These are phyloP conservation scores for Prietella phreatophila DNA, from an alignment of 2,113 vertebrate species.

Conservation along the genomic window DNA sequence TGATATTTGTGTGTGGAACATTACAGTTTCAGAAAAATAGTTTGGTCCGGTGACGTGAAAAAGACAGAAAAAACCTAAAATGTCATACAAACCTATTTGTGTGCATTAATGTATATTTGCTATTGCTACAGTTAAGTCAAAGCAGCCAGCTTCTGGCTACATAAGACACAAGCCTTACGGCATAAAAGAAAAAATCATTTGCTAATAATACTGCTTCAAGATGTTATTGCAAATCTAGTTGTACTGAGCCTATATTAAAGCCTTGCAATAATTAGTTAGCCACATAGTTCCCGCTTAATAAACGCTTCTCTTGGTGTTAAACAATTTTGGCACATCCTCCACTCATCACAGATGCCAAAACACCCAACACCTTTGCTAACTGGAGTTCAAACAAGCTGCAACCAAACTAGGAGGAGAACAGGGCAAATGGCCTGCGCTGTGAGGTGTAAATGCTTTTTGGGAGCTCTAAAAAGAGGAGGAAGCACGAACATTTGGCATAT, in stretches of 20 bases:
- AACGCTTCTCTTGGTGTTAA: constrained; percentile 37
- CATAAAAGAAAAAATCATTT: not conserved
- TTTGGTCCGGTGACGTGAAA: not conserved
- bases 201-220: not conserved
- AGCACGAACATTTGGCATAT: constrained; percentile 54
- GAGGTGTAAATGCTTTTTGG: constrained; percentile 48
- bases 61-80: not conserved
- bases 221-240: not conserved
- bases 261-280: not conserved
- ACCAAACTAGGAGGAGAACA: constrained; percentile 13
- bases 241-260: not conserved
- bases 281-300: not conserved
- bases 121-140: not conserved
- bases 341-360: constrained; percentile 32
- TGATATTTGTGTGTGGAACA: constrained; percentile 6
- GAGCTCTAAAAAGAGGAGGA: constrained; percentile 40
- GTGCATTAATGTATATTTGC: not conserved
- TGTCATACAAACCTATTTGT: constrained; percentile 6
- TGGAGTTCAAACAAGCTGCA: constrained; percentile 17
- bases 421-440: constrained; percentile 45
- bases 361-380: constrained; percentile 43
- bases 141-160: not conserved
- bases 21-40: not conserved
- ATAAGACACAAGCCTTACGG: not conserved
- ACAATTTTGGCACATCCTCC: constrained; percentile 22